Conservation (phyloP, 1,140 invertebrate genomes). For the Piezodorus guildinii region DNA sequence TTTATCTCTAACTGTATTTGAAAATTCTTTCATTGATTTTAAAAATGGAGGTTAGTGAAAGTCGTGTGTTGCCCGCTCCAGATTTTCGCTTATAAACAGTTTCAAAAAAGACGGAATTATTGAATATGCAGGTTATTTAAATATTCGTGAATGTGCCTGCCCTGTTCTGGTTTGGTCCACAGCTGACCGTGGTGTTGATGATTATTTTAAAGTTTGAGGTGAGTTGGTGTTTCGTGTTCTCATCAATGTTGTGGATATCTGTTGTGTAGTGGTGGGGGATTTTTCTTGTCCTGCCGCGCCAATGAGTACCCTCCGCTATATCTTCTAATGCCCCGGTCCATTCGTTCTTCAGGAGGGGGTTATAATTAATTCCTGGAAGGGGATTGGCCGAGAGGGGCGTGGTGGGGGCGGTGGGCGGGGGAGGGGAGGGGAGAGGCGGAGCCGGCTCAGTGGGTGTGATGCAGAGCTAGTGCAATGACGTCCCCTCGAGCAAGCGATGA, state of each 20-base stretch:
- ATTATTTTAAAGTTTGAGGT: no score
- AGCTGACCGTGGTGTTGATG: no score
- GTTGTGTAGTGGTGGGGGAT: background rate
- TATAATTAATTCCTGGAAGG: background rate
- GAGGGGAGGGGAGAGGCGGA: background rate
- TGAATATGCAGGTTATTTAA: no score
- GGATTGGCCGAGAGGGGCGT: background rate
- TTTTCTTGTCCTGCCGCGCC: background rate
- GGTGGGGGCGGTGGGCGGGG: background rate
- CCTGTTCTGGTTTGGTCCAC: no score
- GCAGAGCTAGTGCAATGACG: constrained; percentile 3
- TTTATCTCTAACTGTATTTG: no score
- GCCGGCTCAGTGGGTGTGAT: background rate
- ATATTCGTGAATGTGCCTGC: no score
- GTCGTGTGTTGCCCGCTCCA: no score
- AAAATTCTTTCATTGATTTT: no score
- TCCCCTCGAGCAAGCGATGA: constrained; percentile 22
- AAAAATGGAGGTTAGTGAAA: no score
- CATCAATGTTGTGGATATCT: constrained; percentile 1
- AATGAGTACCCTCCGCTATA: background rate
- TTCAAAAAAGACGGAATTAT: no score
- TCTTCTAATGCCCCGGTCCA: background rate
- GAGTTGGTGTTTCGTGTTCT: no score
- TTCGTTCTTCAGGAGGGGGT: background rate
- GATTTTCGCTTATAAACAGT: no score